Percentiles rank a stretch among this genome's conserved stretches.
Conservation (phyloP, 1,140 invertebrate species). For the Oryctes rhinoceros region DNA sequence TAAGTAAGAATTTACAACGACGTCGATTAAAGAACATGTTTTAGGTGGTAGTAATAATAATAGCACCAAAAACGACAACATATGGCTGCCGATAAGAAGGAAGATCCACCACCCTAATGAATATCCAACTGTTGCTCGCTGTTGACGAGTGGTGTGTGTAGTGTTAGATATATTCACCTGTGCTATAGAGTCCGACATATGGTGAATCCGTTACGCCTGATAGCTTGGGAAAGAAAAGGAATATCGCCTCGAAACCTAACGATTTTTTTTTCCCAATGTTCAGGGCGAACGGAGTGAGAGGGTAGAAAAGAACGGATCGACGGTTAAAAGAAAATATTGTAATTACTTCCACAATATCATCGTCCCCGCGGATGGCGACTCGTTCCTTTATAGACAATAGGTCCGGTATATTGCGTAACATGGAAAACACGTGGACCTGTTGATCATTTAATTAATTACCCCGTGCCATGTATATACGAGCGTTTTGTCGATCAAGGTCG, state of each 20-base stretch:
- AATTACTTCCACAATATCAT: neutral
- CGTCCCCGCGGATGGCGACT: neutral
- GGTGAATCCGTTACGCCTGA: constrained; percentile 41
- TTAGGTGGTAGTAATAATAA: neutral
- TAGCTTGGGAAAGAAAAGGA: constrained; percentile 38
- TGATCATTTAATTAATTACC: neutral
- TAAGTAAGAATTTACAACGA: no score
- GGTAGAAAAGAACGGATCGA: neutral
- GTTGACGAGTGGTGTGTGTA: constrained; percentile 31
- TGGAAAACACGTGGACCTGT: constrained; percentile 2
- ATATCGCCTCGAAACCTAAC: constrained; percentile 26
- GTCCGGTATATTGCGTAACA: neutral
- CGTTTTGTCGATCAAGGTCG: neutral
- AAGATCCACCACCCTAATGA: constrained; percentile 35
- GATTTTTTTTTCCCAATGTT: constrained; percentile 27
- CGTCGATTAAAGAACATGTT: no score
- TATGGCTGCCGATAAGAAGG: constrained; percentile 18
- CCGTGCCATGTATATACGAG: neutral
- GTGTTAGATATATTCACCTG: constrained; percentile 33
- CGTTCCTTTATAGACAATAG: neutral
- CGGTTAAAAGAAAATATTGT: constrained; percentile 1
- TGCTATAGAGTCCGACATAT: constrained; percentile 25
- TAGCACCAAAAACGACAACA: constrained; percentile 14
- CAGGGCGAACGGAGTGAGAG: neutral
- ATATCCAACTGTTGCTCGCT: constrained; percentile 35